Percentiles rank a stretch among this genome's conserved stretches.
These are phyloP conservation scores for Cossypha polioptera DNA, from an alignment of 2,797 vertebrate genomes.

Conservation along the genomic window DNA sequence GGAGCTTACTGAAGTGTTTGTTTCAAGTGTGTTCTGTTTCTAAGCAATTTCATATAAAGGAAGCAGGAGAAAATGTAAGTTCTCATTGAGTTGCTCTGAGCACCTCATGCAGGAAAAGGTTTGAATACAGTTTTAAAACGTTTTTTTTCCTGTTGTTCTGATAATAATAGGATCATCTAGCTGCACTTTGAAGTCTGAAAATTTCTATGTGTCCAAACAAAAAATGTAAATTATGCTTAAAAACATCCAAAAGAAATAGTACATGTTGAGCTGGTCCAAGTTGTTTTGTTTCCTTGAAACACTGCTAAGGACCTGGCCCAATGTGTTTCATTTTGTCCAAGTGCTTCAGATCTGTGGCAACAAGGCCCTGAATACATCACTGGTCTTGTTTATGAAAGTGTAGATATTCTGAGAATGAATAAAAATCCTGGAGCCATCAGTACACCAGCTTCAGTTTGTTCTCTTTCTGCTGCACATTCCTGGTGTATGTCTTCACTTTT, in stretches of 20 bases:
- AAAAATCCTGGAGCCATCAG: background rate
- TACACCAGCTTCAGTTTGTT: background rate
- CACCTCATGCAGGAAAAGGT: background rate
- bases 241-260: slow-evolving; percentile 4
- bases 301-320: background rate
- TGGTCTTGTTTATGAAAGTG: background rate
- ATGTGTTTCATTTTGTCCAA: background rate
- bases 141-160: background rate
- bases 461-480: background rate
- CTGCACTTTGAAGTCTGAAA: background rate
- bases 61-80: background rate
- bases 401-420: background rate
- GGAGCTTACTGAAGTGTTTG: slow-evolving; percentile 40
- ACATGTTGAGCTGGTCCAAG: background rate
- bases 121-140: background rate
- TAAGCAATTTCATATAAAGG: slow-evolving; percentile 37
- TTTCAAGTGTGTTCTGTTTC: slow-evolving; percentile 38
- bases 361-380: background rate
- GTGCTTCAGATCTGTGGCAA: background rate
- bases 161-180: background rate
- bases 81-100: background rate
- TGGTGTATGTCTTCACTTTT: background rate
- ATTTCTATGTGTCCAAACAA: background rate
- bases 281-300: slow-evolving; percentile 1
- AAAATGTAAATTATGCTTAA: background rate